phyloP scores from a whole-genome alignment of 2,797 vertebrate species.

The Stomatorhinus walkeri region DNA sequence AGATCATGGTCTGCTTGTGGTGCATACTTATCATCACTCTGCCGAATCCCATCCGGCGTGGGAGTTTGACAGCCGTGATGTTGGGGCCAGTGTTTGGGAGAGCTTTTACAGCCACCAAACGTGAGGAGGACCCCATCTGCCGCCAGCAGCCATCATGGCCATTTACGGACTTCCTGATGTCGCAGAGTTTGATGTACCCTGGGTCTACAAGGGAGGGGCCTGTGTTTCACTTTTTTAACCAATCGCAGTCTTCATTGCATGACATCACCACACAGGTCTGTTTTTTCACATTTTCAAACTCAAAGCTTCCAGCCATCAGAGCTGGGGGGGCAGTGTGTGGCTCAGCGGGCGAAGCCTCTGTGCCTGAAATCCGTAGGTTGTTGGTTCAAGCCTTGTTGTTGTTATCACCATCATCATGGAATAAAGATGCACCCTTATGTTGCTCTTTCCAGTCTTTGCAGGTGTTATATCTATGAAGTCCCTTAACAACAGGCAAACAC shows the following conservation, averaged over 20 bases:
- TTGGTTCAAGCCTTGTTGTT: neutral
- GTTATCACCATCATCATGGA: neutral
- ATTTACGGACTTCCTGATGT: neutral
- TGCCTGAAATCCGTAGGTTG: neutral
- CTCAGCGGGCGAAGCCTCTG: neutral
- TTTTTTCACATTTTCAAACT: neutral
- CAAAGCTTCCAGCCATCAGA: neutral
- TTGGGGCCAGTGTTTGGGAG: neutral
- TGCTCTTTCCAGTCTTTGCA: neutral
- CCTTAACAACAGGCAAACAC: neutral
- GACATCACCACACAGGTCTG: neutral
- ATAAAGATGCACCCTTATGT: neutral
- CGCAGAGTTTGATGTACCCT: neutral
- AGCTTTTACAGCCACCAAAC: neutral
- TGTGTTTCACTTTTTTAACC: neutral
- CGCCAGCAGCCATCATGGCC: neutral
- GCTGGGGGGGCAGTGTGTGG: neutral
- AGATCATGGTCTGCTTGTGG: neutral
- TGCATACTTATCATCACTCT: neutral
- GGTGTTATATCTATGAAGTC: neutral
- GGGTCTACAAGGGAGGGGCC: neutral
- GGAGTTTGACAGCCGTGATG: neutral
- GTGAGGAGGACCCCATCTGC: neutral
- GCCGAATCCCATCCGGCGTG: neutral
- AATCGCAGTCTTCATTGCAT: neutral